These are phyloP conservation scores for Macquaria ambigua DNA, from an alignment of 2,113 vertebrate genomes.

Conservation along the genomic window DNA sequence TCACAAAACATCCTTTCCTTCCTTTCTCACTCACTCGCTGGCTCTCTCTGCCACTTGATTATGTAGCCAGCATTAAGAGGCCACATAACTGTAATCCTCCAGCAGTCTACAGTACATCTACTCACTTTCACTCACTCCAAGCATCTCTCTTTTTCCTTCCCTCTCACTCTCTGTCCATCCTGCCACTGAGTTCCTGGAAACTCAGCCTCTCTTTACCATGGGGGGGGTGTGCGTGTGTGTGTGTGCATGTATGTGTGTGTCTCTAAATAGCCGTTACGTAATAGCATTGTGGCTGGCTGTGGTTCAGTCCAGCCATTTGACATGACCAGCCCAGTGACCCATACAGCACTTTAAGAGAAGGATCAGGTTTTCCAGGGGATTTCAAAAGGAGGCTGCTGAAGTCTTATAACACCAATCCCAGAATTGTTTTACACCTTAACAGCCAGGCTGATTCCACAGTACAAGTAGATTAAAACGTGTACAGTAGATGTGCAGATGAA, in stretches of 20 bases:
- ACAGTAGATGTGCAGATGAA: neutral
- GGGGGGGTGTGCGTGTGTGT: neutral
- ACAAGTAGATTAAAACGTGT: neutral
- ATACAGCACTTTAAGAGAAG: conserved; percentile 28
- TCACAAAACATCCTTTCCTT: conserved; percentile 11
- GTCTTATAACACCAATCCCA: neutral
- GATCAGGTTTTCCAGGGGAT: conserved; percentile 17
- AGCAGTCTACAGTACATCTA: conserved; percentile 5
- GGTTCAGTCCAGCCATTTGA: conserved; percentile 48
- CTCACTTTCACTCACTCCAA: conserved; percentile 5
- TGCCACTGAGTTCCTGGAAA: conserved; percentile 36
- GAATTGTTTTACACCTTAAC: conserved; percentile 10
- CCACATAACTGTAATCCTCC: conserved; percentile 36
- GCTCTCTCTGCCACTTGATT: conserved; percentile 25
- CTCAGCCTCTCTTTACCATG: conserved; percentile 36
- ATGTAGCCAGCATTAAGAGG: conserved; percentile 16
- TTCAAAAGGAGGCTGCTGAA: neutral
- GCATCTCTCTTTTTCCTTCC: conserved; percentile 1
- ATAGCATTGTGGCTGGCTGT: conserved; percentile 52
- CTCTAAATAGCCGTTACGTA: conserved; percentile 73
- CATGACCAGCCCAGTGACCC: conserved; percentile 41
- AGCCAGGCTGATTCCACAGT: neutral
- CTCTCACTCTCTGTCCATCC: conserved; percentile 22
- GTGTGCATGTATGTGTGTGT: conserved; percentile 3
- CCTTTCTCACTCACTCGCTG: neutral